Conservation (phyloP, 2,113 vertebrate species). For the Oncorhynchus tshawytscha region DNA sequence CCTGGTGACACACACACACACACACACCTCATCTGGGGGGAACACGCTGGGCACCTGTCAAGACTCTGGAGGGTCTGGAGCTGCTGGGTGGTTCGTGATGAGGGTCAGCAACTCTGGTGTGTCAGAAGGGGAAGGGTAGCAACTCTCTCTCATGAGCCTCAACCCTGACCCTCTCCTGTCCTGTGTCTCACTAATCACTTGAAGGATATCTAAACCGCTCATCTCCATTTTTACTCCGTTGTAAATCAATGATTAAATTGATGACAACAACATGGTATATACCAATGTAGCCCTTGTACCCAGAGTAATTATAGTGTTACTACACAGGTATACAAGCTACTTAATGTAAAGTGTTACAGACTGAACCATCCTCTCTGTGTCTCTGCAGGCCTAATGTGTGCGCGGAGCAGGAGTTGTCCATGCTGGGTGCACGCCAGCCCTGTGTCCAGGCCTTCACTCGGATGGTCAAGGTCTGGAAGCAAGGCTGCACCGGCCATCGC, state of each 20-base stretch:
- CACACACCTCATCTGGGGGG: background rate
- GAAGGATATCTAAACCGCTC: background rate
- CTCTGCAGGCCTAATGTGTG: conserved; percentile 82
- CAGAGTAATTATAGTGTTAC: background rate
- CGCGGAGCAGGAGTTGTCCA: conserved; percentile 72
- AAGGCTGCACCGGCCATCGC: conserved; percentile 69
- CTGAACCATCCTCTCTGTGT: background rate
- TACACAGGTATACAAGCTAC: background rate
- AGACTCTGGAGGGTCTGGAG: background rate
- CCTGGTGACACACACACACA: background rate
- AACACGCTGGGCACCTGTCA: background rate
- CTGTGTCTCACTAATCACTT: background rate
- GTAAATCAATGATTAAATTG: background rate
- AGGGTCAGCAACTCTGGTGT: background rate
- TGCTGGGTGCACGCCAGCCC: conserved; percentile 67
- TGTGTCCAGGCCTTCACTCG: conserved; percentile 77
- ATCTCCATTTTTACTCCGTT: background rate
- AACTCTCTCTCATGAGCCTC: background rate
- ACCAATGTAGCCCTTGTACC: no score
- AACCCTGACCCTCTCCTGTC: background rate
- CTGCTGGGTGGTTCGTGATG: background rate
- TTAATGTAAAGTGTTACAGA: background rate
- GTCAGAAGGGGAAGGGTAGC: background rate
- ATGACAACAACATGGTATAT: background rate
- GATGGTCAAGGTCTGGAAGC: conserved; percentile 79